Evolutionary conservation across 1,140 invertebrate genomes (phyloP), one percentile per base, ranked within the genome.

Genomic region (Grapholita molesta): DNA sequence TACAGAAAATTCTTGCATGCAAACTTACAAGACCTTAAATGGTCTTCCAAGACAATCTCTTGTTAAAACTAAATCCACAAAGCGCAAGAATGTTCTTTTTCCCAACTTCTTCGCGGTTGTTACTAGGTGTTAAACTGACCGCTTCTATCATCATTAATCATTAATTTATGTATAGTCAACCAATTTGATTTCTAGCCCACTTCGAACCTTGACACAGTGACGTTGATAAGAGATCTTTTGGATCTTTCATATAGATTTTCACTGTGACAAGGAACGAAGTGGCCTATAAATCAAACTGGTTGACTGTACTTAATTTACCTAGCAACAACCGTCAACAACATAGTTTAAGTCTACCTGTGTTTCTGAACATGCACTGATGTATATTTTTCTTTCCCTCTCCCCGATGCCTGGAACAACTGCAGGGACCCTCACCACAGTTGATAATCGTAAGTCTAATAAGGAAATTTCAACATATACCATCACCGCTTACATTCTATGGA

Each of bases 361-460:
- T 52, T 61, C 30, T 71, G 28, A 67, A 55, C 61, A 57, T 75
- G 75, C 74, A 80, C 75, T 80, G 69, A 78, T 87, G 74, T 85
- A 78, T 85, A 78, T 77, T 81, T 81, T 79, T 80, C 84, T 81
- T 38, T 84, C 77, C 82, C 79, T n/a, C 73, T 77, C 76, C 77
- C 78, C 76, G 70, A 74, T 70, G 42, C 80, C 71, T 66, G 70
- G 70, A 18, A 32, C 68, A 35, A 70, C 70, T 69, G 74, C 91
- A 92, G 91, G 90, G 89, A n/a, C 91, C 91, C 64, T 78, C 86
- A 68, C 91, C 91, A 72, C 90, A 92, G 75, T 85, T 92, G 82
- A 92, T 92, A 68, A 92, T 92, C 84, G 91, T 92, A 92, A 92
- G 91, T 92, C 71, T 67, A 67, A 35, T 52, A 64, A 70, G 42